These are phyloP conservation scores for Globodera ellingtonae DNA, from an alignment of 1,140 invertebrate species.

Conservation along the genomic window DNA sequence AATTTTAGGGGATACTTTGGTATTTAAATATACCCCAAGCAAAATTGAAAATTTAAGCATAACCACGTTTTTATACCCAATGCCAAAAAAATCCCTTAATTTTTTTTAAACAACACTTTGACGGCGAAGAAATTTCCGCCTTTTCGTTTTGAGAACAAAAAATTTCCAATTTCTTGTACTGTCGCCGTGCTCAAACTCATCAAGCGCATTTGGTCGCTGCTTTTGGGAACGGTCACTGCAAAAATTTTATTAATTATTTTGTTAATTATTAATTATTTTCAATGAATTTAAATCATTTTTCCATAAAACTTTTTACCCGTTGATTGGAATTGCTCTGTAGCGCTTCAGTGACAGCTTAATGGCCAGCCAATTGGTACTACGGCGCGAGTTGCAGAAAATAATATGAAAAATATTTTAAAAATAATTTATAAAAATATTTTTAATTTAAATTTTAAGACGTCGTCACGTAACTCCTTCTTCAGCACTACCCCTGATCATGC, in stretches of 20 bases:
- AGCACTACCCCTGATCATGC: background rate
- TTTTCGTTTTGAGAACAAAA: too few species aligned
- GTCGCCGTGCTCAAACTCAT: constrained; percentile 27
- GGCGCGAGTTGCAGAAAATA: constrained; percentile 36
- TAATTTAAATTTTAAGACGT: constrained; percentile 7
- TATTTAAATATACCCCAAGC: too few species aligned
- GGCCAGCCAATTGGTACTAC: constrained; percentile 38
- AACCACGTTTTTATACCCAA: too few species aligned
- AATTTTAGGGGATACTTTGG: too few species aligned
- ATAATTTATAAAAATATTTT: constrained; percentile 4
- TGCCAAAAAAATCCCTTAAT: too few species aligned
- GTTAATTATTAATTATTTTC: too few species aligned
- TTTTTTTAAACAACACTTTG: too few species aligned
- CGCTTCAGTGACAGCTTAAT: constrained; percentile 27
- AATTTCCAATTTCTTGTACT: background rate
- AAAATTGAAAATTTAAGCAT: too few species aligned
- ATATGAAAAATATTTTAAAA: constrained; percentile 9
- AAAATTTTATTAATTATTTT: background rate
- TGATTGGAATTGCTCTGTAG: constrained; percentile 20
- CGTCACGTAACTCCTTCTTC: constrained; percentile 11
- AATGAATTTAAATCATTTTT: background rate
- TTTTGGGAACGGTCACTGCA: constrained; percentile 30
- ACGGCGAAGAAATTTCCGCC: too few species aligned
- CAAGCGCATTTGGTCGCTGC: constrained; percentile 31
- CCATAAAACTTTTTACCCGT: constrained; percentile 9